Base-by-base conservation (phyloP, 2,113 vertebrate species). In the Montifringilla adamsi region DNA sequence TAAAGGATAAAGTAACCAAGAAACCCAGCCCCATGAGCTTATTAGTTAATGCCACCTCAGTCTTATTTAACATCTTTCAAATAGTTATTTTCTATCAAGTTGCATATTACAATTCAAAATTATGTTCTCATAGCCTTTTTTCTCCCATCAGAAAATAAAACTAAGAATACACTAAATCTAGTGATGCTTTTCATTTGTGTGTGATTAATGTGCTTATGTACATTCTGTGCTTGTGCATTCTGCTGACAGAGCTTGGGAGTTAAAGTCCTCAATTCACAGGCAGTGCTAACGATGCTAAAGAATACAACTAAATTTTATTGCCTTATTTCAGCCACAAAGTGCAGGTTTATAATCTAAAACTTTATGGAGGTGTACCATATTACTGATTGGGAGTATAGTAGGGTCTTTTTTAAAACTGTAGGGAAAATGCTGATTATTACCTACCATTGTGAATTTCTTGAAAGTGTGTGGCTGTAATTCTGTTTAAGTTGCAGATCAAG, bases 341-440 rank as follows among this genome's bases (percentile, higher is more conserved):
- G 27, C 46, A n/a, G 15, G 52, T 76, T 89, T 60, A 28, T 79
- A 0, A 58, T 52, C 31, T 56, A 49, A 79, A 93, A 60, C 7
- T 37, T 60, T 52, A 27, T 53, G 49, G 13, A 60, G 13, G 4
- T 1, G 1, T 47, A 30, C 15, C 3, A 2, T 43, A 11, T 72
- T 82, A 53, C 21, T 35, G 13, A 49, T 18, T 52, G 28, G 23
- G 9, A 37, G 26, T 77, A 39, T 7, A n/a, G 18, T 26, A 19
- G 13, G 3, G 10, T 2, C 4, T 1, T 6, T 27, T 63, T 72
- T 37, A 35, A 52, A 23, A 21, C 20, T 58, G 0, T 31, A 13
- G 10, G 30, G n/a, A 30, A 92, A 70, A 35, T 12, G 18, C 28
- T 87, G 53, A 21, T 68, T 68, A 44, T 52, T 50, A 33, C 8